These are phyloP conservation scores for Poecilia gillii DNA, from an alignment of 2,797 vertebrate species.

Conservation along the genomic window DNA sequence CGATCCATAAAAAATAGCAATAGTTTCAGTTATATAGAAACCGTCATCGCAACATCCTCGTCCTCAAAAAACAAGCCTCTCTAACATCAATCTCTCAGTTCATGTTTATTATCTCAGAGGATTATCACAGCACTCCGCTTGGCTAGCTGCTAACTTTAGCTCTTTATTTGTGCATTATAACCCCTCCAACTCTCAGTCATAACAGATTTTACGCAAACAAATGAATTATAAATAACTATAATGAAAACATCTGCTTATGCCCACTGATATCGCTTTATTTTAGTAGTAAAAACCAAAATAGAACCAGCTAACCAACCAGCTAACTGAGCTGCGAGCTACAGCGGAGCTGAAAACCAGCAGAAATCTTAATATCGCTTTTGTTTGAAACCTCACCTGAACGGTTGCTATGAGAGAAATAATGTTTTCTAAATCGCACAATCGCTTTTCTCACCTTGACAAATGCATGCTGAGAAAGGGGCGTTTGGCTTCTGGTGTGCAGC, in stretches of 20 bases:
- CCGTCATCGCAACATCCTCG: neutral
- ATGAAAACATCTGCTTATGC: neutral
- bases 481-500: conserved; percentile 45
- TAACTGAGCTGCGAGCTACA: conserved; percentile 51
- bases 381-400: neutral
- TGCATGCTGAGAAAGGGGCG: conserved; percentile 57
- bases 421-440: neutral
- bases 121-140: neutral
- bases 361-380: neutral
- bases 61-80: neutral
- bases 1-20: neutral
- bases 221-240: neutral
- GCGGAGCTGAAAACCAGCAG: conserved; percentile 1
- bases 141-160: conserved; percentile 18
- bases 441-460: conserved; percentile 52
- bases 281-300: neutral
- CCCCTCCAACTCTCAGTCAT: neutral
- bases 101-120: neutral
- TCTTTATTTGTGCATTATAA: neutral
- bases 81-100: neutral
- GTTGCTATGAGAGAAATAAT: neutral
- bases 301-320: conserved; percentile 24
- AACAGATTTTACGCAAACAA: neutral
- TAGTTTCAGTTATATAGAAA: neutral
- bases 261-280: neutral